A percentile compares a stretch with the other conserved stretches of the same genome.
Evolutionary conservation across 2,888 invertebrate genomes (phyloP).

Genomic region (Tetragnatha montana): DNA sequence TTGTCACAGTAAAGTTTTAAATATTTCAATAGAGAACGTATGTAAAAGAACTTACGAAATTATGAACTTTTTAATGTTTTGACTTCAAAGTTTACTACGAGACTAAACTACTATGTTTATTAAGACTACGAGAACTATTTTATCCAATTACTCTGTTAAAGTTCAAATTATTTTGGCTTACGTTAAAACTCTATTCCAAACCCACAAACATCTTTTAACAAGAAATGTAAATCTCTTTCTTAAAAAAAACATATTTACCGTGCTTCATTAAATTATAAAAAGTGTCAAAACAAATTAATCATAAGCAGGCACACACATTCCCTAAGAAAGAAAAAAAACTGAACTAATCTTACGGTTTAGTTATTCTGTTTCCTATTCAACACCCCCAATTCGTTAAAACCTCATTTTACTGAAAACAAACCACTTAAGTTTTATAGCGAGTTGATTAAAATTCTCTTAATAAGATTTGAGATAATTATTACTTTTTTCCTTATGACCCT

Average conservation of each 20-base stretch:
- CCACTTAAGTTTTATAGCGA: constrained; percentile 62
- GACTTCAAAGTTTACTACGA: no score
- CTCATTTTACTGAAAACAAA: constrained; percentile 62
- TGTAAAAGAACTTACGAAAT: no score
- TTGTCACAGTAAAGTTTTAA: no score
- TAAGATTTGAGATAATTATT: constrained; percentile 68
- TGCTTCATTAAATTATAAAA: constrained; percentile 9
- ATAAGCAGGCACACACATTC: constrained; percentile 8
- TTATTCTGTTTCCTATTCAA: constrained; percentile 53
- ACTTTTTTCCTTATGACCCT: constrained; percentile 64
- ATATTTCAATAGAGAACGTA: no score
- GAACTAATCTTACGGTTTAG: constrained; percentile 31
- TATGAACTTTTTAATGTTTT: no score
- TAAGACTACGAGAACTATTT: no score
- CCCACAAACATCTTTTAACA: background rate
- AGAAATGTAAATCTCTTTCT: constrained; percentile 1
- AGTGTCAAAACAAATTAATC: constrained; percentile 38
- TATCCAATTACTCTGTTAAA: background rate
- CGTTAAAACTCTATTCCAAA: background rate
- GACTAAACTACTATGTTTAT: no score
- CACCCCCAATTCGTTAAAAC: constrained; percentile 54
- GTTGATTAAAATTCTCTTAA: constrained; percentile 66
- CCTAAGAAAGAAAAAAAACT: background rate
- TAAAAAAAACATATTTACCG: background rate
- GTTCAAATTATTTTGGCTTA: background rate